Evolutionary conservation across 1,140 invertebrate species (phyloP).

Genomic region (Drosophila pachea): DNA sequence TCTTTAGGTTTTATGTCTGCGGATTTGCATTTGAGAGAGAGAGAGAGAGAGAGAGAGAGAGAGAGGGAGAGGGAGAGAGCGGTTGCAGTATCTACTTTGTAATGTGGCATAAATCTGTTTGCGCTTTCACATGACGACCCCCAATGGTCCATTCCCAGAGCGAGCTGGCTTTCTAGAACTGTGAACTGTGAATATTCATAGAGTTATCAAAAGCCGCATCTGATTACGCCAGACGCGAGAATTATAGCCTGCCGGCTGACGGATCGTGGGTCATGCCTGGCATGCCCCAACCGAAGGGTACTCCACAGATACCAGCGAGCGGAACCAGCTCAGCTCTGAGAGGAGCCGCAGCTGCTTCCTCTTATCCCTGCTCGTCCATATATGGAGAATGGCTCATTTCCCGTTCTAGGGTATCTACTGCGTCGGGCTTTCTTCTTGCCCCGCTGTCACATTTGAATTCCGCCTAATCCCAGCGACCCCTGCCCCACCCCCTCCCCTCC

Average conservation of each 20-base stretch:
- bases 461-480: constrained; percentile 12
- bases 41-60: no score
- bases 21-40: constrained; percentile 45
- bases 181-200: constrained; percentile 66
- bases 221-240: constrained; percentile 50
- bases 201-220: constrained; percentile 68
- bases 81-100: constrained; percentile 6
- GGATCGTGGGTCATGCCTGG: constrained; percentile 42
- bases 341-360: no score
- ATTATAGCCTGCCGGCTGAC: constrained; percentile 64
- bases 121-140: constrained; percentile 39
- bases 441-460: constrained; percentile 55
- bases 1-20: constrained; percentile 9
- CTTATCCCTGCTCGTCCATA: no score
- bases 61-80: background rate
- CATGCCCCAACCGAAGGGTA: background rate
- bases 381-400: no score
- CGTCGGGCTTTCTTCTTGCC: background rate
- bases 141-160: constrained; percentile 64
- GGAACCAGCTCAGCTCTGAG: no score
- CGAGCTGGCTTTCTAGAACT: constrained; percentile 45
- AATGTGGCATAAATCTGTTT: constrained; percentile 49
- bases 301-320: no score
- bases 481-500: background rate
- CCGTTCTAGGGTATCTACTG: no score